These are phyloP conservation scores for Fopius arisanus DNA, from an alignment of 1,140 invertebrate species.

Conservation along the genomic window DNA sequence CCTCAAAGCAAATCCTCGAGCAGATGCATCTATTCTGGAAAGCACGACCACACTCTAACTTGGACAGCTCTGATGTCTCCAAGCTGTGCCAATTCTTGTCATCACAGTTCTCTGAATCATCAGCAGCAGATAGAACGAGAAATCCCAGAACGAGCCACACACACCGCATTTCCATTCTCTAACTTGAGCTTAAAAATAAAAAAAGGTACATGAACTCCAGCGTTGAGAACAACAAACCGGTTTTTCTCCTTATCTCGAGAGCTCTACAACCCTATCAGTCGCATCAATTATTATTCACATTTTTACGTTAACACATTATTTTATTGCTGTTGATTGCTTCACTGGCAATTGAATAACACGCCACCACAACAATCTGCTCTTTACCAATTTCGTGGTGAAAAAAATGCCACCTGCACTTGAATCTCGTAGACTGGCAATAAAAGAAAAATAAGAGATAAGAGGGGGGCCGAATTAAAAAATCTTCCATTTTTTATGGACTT, in stretches of 20 bases:
- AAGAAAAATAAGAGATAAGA: too few relatives aligned
- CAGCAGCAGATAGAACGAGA: background rate
- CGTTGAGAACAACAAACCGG: background rate
- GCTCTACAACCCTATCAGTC: background rate
- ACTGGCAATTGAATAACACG: background rate
- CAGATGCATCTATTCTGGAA: constrained; percentile 68
- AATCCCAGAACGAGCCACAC: background rate
- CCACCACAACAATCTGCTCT: too few relatives aligned
- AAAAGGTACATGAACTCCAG: background rate
- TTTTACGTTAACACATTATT: background rate
- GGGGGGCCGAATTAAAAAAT: too few relatives aligned
- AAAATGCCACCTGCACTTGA: too few relatives aligned
- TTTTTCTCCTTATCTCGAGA: background rate
- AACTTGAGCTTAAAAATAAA: background rate
- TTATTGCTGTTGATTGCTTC: background rate
- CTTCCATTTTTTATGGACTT: background rate
- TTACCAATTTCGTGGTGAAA: too few relatives aligned
- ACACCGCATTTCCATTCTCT: background rate
- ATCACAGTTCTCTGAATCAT: background rate
- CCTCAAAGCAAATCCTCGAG: constrained; percentile 65
- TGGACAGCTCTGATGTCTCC: constrained; percentile 17
- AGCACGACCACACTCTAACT: constrained; percentile 58
- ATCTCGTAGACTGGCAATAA: too few relatives aligned
- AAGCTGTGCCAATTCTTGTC: background rate
- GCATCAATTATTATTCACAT: background rate